These are phyloP conservation scores for Spodoptera litura DNA, from an alignment of 1,140 invertebrate genomes.

Conservation along the genomic window DNA sequence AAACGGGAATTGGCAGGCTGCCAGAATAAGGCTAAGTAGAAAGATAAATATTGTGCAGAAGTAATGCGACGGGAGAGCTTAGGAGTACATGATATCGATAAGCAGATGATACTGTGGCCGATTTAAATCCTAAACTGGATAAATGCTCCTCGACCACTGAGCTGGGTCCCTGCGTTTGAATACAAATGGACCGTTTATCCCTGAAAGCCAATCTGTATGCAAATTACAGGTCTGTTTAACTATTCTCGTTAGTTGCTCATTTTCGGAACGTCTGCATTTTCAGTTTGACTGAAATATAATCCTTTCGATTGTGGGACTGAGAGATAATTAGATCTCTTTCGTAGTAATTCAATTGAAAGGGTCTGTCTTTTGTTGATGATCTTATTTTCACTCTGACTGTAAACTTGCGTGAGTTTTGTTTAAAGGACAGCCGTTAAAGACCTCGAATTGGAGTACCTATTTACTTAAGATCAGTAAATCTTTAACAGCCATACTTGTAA, in stretches of 20 bases:
- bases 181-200: constrained; percentile 85
- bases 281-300: constrained; percentile 55
- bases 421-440: background rate
- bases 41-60: constrained; percentile 31
- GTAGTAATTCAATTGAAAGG: background rate
- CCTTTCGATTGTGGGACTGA: constrained; percentile 41
- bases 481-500: constrained; percentile 28
- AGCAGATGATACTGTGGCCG: constrained; percentile 71
- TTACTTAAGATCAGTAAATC: background rate
- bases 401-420: background rate
- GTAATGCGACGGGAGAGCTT: constrained; percentile 7
- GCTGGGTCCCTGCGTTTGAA: constrained; percentile 80
- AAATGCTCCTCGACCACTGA: constrained; percentile 80
- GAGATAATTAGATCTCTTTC: constrained; percentile 10
- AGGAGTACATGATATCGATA: constrained; percentile 62
- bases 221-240: constrained; percentile 84
- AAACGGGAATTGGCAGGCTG: constrained; percentile 29
- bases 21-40: constrained; percentile 17
- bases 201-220: constrained; percentile 85
- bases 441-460: background rate
- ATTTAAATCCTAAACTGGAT: constrained; percentile 81
- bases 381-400: no score
- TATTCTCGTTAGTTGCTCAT: constrained; percentile 86
- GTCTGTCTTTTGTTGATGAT: background rate
- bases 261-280: constrained; percentile 80